phyloP scores from a whole-genome alignment of 2,113 vertebrate genomes.

The Hypanus sabinus region DNA sequence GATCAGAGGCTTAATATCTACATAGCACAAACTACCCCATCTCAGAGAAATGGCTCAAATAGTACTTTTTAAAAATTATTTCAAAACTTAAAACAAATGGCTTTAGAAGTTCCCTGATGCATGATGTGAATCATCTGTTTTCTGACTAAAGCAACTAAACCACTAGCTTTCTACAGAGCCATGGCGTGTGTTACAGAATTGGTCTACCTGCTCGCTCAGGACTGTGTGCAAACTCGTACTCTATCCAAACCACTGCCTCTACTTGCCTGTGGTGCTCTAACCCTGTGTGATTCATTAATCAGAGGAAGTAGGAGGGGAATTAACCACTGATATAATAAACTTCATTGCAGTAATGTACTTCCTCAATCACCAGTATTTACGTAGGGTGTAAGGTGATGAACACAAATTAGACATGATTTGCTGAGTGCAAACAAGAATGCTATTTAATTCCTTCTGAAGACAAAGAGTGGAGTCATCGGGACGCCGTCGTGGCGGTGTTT shows the following conservation, averaged over 20 bases:
- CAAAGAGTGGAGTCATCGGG: too few relatives aligned
- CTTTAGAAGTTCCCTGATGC: neutral
- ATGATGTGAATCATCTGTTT: neutral
- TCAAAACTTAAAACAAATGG: neutral
- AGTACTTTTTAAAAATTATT: neutral
- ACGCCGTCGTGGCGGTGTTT: too few relatives aligned
- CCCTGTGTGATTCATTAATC: neutral
- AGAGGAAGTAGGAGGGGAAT: neutral
- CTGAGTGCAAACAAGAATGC: neutral
- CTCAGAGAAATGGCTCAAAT: neutral
- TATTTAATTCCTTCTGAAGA: neutral
- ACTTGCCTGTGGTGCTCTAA: neutral
- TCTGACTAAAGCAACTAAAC: neutral
- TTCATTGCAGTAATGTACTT: neutral
- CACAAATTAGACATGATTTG: neutral
- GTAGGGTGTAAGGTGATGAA: neutral
- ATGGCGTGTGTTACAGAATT: neutral
- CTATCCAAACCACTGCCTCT: neutral
- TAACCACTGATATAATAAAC: neutral
- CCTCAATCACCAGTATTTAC: neutral
- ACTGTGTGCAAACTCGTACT: neutral
- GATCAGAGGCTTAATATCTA: neutral
- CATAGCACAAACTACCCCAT: neutral
- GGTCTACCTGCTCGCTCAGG: neutral
- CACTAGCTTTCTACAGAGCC: neutral